A percentile compares a stretch with the other conserved stretches of the same genome.
phyloP scores from a whole-genome alignment of 1,140 invertebrate species.

The Drosophila quadrilineata region DNA sequence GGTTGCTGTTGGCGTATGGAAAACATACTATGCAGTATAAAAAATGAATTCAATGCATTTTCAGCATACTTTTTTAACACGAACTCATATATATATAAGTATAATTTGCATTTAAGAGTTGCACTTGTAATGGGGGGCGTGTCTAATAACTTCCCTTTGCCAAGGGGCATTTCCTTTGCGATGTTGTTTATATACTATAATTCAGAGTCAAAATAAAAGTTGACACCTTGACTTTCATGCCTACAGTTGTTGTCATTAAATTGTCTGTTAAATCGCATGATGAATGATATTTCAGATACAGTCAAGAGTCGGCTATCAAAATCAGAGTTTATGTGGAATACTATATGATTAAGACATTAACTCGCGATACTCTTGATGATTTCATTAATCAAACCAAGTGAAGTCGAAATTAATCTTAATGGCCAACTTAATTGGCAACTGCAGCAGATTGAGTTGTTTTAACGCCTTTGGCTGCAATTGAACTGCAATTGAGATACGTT shows the following conservation, averaged over 20 bases:
- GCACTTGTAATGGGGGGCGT: slow-evolving; percentile 58
- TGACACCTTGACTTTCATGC: slow-evolving; percentile 20
- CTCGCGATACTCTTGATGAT: too few relatives aligned
- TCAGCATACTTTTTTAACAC: slow-evolving; percentile 34
- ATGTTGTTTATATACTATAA: slow-evolving; percentile 11
- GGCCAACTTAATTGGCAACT: slow-evolving; percentile 6
- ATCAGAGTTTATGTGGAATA: too few relatives aligned
- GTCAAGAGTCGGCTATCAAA: too few relatives aligned
- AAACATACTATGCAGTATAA: neutral
- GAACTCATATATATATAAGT: slow-evolving; percentile 7
- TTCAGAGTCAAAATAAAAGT: slow-evolving; percentile 19
- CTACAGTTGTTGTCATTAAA: slow-evolving; percentile 9
- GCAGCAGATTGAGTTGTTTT: slow-evolving; percentile 1
- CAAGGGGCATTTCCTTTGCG: slow-evolving; percentile 17
- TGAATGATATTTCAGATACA: neutral
- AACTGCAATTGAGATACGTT: slow-evolving; percentile 8
- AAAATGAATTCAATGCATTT: slow-evolving; percentile 51
- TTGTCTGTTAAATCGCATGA: slow-evolving; percentile 3
- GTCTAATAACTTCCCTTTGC: slow-evolving; percentile 60
- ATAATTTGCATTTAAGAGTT: slow-evolving; percentile 61
- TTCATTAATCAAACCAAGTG: too few relatives aligned
- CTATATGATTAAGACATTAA: neutral
- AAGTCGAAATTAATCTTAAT: slow-evolving; percentile 1
- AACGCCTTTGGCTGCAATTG: slow-evolving; percentile 7
- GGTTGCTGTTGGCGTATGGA: slow-evolving; percentile 35